Base-by-base conservation (phyloP, 2,888 invertebrate genomes). In the Meloe dianella region DNA sequence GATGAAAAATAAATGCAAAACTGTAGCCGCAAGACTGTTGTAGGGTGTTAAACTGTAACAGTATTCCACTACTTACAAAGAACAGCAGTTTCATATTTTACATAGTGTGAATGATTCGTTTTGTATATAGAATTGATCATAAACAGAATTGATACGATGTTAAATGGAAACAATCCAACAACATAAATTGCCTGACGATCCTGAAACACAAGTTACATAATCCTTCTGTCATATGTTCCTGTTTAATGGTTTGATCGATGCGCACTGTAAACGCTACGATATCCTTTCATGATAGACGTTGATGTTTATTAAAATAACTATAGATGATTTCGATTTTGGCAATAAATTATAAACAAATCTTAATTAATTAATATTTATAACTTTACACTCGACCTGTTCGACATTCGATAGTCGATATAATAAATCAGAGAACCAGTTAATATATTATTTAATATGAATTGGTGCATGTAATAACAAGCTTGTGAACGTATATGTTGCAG, bases 351-450 rank as follows among this genome's bases (percentile, higher is more conserved):
- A 22, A 57, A 47, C 30, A 62, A 61, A 56, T 57, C 30, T 57
- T 65, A 68, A 68, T 68, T 61, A 68, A 68, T 68, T 60, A 68
- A 68, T 68, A 68, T 68, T 68, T 68, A 68, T 68, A 66, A 63
- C 65, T 66, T 68, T 68, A 68, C 68, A 68, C 68, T 68, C 65
- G 57, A 56, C 51, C 63, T 65, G 60, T 60, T 68, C 65, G 61
- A 38, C 63, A 68, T 68, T 63, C 65, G 65, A 63, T 60, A 63
- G 65, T 65, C 65, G 65, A 65, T 65, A 65, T 54, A 63, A 68
- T 68, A 68, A 68, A 68, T 68, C 68, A 65, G 60, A 63, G 60
- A 65, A 65, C 68, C 65, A 63, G 68, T 68, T 68, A 65, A 65
- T 68, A 63, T 61, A 68, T 63, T 68, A 65, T 63, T 65, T 68